Evolutionary conservation across 2,113 vertebrate genomes (phyloP).

Genomic region (Canis aureus): DNA sequence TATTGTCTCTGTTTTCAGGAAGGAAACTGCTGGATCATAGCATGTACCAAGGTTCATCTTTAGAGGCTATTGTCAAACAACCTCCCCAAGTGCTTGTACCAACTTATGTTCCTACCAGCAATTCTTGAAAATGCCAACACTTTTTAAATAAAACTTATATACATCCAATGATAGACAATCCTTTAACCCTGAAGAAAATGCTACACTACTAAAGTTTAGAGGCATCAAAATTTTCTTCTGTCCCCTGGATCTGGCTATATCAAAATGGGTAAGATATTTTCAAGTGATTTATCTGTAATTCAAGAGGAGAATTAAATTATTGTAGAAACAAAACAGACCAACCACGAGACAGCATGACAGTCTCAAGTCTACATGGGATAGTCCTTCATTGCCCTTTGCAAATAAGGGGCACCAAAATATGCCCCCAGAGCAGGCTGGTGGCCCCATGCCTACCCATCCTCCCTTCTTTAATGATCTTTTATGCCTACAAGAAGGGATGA

Average conservation of each 20-base stretch:
- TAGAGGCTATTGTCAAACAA: accelerated
- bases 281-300: neutral
- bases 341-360: too few relatives aligned
- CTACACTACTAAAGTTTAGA: neutral
- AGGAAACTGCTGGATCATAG: neutral
- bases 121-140: neutral
- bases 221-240: neutral
- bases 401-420: neutral
- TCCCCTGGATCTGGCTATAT: too few relatives aligned
- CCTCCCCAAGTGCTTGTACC: neutral
- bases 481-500: neutral
- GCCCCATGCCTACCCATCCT: neutral
- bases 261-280: neutral
- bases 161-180: neutral
- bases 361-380: accelerated
- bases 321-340: neutral
- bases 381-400: accelerated
- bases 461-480: neutral
- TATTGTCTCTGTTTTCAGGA: neutral
- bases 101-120: neutral
- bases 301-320: neutral
- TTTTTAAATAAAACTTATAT: neutral
- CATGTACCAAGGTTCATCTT: neutral
- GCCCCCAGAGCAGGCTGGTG: neutral
- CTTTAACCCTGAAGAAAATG: neutral